Percentiles rank a stretch among this genome's conserved stretches.
Conservation (phyloP, 23 tunicate genomes). For the Styela clava region DNA sequence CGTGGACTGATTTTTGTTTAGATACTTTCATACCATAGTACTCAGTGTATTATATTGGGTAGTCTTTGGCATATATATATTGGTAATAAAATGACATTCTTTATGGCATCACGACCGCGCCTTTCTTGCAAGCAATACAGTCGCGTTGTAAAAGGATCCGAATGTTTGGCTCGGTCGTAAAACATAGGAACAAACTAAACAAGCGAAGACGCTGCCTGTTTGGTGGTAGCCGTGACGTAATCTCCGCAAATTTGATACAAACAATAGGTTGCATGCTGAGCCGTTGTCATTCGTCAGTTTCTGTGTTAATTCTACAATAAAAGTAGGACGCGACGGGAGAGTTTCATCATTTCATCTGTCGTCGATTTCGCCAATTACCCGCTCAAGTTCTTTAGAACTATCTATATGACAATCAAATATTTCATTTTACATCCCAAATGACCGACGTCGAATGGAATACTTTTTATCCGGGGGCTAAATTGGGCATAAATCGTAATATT, state of each 20-base stretch:
- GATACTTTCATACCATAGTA: background rate
- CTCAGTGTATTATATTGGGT: background rate
- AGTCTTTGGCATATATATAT: background rate
- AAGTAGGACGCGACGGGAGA: constrained; percentile 8
- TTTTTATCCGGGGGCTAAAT: too few species aligned
- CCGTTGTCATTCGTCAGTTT: constrained; percentile 20
- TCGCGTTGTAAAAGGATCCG: background rate
- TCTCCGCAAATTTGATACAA: background rate
- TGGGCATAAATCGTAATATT: too few species aligned
- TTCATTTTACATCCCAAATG: too few species aligned
- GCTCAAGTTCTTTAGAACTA: too few species aligned
- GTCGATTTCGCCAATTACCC: too few species aligned
- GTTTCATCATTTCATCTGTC: too few species aligned
- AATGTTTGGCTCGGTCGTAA: background rate
- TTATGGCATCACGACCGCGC: background rate
- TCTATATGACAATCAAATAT: too few species aligned
- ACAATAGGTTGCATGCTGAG: constrained; percentile 36
- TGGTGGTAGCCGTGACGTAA: constrained; percentile 16
- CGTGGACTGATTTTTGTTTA: background rate
- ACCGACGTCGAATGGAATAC: too few species aligned
- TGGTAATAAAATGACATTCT: background rate
- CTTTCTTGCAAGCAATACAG: background rate
- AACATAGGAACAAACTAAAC: background rate
- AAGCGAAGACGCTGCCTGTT: background rate
- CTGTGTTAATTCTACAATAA: background rate